A percentile compares a stretch with the other conserved stretches of the same genome.
Conservation (phyloP, 2,888 invertebrate species). For the Agrochola circellaris region DNA sequence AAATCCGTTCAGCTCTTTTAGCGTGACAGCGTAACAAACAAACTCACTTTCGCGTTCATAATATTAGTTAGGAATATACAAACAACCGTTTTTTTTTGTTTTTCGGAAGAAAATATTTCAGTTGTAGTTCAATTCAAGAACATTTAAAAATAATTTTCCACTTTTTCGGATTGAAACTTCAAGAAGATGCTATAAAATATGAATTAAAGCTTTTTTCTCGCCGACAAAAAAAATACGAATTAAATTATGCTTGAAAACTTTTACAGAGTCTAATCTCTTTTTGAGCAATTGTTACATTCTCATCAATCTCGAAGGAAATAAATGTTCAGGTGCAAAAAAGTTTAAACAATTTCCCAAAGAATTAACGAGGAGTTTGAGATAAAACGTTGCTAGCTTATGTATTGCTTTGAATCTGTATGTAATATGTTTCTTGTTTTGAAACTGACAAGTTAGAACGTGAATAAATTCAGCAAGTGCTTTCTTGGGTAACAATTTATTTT, state of each 20-base stretch:
- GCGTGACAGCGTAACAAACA: too few relatives aligned
- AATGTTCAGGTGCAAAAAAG: constrained; percentile 68
- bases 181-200: constrained; percentile 13
- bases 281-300: constrained; percentile 60
- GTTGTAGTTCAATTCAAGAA: neutral
- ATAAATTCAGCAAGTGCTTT: neutral
- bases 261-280: constrained; percentile 41
- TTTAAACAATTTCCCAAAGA: constrained; percentile 65
- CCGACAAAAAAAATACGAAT: constrained; percentile 22
- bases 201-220: constrained; percentile 12
- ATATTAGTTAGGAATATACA: too few relatives aligned
- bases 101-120: neutral
- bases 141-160: neutral
- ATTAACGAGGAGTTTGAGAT: constrained; percentile 53
- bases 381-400: constrained; percentile 67
- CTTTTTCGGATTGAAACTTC: neutral
- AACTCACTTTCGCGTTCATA: too few relatives aligned
- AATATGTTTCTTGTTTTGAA: constrained; percentile 40
- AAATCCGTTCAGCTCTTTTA: too few relatives aligned
- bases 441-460: neutral
- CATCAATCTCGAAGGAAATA: constrained; percentile 56
- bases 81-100: neutral
- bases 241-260: constrained; percentile 40
- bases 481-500: neutral
- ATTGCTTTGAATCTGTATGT: constrained; percentile 61